A percentile compares a stretch with the other conserved stretches of the same genome.
Evolutionary conservation across 1,140 invertebrate species (phyloP).

Genomic region (Anastrepha obliqua): DNA sequence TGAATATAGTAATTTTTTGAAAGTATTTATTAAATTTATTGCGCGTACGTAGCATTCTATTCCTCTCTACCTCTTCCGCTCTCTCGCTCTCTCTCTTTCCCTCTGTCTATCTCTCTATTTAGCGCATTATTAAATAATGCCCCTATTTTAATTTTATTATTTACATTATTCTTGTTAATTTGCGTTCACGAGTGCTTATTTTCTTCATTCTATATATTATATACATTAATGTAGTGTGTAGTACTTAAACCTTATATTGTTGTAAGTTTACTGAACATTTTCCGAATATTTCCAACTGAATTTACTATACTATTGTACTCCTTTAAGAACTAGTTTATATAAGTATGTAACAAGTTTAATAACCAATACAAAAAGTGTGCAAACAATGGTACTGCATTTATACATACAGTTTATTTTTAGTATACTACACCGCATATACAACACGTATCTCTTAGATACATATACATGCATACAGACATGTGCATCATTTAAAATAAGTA

Average conservation of each 20-base stretch:
- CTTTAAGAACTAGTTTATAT: not conserved
- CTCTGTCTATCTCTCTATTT: not conserved
- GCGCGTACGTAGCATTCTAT: not conserved
- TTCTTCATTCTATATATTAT: not conserved
- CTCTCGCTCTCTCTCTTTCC: not conserved
- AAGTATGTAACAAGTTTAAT: conserved; percentile 22
- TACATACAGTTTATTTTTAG: conserved; percentile 11
- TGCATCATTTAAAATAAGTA: too few relatives aligned
- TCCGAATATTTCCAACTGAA: not conserved
- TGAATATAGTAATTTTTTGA: not conserved
- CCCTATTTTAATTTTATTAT: not conserved
- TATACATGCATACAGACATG: not conserved
- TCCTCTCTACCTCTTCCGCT: too few relatives aligned
- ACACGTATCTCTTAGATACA: not conserved
- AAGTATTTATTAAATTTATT: not conserved
- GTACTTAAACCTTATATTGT: not conserved
- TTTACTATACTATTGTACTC: not conserved
- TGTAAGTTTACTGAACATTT: not conserved
- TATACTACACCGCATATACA: not conserved
- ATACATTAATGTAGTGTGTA: not conserved
- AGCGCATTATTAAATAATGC: not conserved
- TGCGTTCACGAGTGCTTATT: too few relatives aligned
- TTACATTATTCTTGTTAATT: not conserved
- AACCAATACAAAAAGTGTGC: not conserved
- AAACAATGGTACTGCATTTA: conserved; percentile 1